phyloP scores from a whole-genome alignment of 2,113 vertebrate genomes.

The Heterotilapia buettikoferi region DNA sequence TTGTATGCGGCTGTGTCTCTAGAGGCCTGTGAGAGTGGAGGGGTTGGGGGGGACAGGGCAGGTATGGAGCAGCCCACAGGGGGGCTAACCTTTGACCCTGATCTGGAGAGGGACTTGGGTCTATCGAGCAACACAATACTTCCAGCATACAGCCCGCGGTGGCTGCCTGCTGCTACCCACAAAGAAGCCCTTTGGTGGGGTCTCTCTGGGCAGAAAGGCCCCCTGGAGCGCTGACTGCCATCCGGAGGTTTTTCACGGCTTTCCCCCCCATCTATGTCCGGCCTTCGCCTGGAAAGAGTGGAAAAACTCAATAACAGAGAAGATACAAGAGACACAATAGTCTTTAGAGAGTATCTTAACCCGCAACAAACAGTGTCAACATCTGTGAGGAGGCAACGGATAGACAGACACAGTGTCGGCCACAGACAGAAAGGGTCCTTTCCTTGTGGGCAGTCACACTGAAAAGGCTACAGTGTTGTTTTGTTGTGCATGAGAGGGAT shows the following conservation, averaged over 20 bases:
- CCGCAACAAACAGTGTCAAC: slow-evolving; percentile 87
- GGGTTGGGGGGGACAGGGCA: slow-evolving; percentile 57
- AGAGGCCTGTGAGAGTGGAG: slow-evolving; percentile 23
- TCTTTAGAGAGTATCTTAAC: slow-evolving; percentile 90
- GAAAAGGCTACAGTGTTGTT: slow-evolving; percentile 84
- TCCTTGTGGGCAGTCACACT: slow-evolving; percentile 76
- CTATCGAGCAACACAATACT: slow-evolving; percentile 64
- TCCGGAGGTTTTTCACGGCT: slow-evolving; percentile 82
- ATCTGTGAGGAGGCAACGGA: slow-evolving; percentile 79
- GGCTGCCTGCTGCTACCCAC: slow-evolving; percentile 91
- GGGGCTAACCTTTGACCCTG: slow-evolving; percentile 82
- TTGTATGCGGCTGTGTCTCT: slow-evolving; percentile 23
- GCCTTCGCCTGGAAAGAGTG: slow-evolving; percentile 57
- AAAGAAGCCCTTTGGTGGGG: slow-evolving; percentile 77
- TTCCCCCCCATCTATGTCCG: slow-evolving; percentile 62
- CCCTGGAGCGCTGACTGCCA: slow-evolving; percentile 78
- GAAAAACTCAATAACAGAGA: slow-evolving; percentile 82
- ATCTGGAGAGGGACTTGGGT: slow-evolving; percentile 59
- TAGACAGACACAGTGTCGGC: slow-evolving; percentile 66
- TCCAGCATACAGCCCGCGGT: slow-evolving; percentile 70
- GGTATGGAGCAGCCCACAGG: slow-evolving; percentile 72
- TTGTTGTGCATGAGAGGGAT: slow-evolving; percentile 73
- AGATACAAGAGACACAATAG: slow-evolving; percentile 88
- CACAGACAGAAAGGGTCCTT: slow-evolving; percentile 64
- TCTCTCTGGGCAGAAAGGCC: slow-evolving; percentile 79